Conservation (phyloP, 2,888 invertebrate genomes). For the Diarsia mendica region DNA sequence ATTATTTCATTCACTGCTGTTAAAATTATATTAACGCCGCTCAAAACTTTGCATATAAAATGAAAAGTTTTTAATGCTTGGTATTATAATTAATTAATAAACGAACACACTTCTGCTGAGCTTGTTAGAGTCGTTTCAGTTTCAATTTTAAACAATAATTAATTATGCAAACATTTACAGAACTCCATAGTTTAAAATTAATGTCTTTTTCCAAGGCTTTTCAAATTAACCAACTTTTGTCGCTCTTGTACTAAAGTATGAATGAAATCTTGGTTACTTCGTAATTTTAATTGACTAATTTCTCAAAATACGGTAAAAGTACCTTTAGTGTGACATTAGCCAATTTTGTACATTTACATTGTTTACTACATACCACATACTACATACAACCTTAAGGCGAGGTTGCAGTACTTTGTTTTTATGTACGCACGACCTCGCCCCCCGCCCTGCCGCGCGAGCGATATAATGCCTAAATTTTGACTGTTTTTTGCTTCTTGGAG, state of each 20-base stretch:
- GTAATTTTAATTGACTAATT: not conserved
- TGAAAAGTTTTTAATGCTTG: constrained; percentile 56
- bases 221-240: no score
- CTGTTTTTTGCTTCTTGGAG: no score
- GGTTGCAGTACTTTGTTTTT: no score
- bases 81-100: constrained; percentile 57
- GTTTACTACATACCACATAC: not conserved
- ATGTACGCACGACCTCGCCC: no score
- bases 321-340: not conserved
- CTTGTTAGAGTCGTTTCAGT: constrained; percentile 21
- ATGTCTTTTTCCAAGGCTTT: constrained; percentile 9
- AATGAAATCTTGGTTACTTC: no score
- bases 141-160: constrained; percentile 30
- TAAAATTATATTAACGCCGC: constrained; percentile 60
- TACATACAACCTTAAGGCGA: no score
- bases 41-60: constrained; percentile 58
- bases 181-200: constrained; percentile 15
- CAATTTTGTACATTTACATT: not conserved
- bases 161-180: constrained; percentile 18
- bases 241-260: not conserved
- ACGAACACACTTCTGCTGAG: constrained; percentile 31
- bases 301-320: not conserved
- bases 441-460: no score
- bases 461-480: no score
- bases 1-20: constrained; percentile 57